phyloP scores from a whole-genome alignment of 2,888 invertebrate genomes.

The Drosophila aldrichi region DNA sequence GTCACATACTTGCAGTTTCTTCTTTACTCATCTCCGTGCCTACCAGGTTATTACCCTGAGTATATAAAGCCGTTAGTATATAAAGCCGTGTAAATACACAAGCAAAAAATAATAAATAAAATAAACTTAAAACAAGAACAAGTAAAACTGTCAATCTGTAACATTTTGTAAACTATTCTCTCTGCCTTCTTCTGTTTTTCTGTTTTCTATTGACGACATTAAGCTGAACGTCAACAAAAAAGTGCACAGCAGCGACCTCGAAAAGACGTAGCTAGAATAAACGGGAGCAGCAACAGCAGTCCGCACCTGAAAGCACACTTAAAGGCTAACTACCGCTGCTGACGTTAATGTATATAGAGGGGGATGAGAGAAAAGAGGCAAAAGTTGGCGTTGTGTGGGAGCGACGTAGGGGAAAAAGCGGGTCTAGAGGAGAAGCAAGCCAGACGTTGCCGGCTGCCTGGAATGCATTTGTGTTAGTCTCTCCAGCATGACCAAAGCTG shows the following conservation, averaged over 20 bases:
- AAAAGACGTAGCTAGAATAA: conserved; percentile 46
- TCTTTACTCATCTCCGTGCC: not conserved
- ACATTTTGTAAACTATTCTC: conserved; percentile 22
- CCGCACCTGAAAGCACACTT: conserved; percentile 70
- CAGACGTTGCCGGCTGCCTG: conserved; percentile 68
- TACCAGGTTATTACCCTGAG: conserved; percentile 44
- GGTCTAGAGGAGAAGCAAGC: conserved; percentile 30
- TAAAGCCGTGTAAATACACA: conserved; percentile 56
- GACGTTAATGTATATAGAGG: conserved; percentile 55
- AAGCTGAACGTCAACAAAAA: conserved; percentile 58
- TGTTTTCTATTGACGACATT: conserved; percentile 66
- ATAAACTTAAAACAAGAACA: not conserved
- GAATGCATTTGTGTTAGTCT: conserved; percentile 60
- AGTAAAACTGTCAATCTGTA: conserved; percentile 13
- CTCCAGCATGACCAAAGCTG: conserved; percentile 63
- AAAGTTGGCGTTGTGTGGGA: conserved; percentile 35
- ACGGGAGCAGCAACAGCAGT: conserved; percentile 34
- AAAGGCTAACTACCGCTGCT: conserved; percentile 59
- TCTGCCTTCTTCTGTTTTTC: conserved; percentile 11
- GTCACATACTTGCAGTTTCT: not conserved
- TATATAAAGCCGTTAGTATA: conserved; percentile 57
- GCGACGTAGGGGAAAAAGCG: conserved; percentile 31
- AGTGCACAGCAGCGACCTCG: conserved; percentile 61
- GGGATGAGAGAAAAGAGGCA: conserved; percentile 9
- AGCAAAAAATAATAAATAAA: conserved; percentile 21